These are phyloP conservation scores for Zygogramma bicolorata DNA, from an alignment of 2,888 invertebrate genomes.

Conservation along the genomic window DNA sequence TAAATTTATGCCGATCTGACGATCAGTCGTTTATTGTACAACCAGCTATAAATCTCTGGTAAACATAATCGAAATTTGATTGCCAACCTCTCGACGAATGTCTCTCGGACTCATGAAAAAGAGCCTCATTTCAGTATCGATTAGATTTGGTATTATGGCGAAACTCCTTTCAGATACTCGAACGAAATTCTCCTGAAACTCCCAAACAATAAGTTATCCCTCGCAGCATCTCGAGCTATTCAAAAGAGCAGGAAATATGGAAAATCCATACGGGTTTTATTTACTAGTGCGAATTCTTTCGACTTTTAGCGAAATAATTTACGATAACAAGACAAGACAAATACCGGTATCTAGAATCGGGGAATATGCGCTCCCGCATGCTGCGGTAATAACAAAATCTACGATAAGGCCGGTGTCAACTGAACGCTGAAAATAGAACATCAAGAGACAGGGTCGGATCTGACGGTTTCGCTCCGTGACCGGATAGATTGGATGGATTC, in stretches of 20 bases:
- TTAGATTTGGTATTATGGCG: background rate
- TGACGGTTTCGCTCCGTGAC: background rate
- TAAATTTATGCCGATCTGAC: no score
- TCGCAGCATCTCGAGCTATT: background rate
- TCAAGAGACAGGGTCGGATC: background rate
- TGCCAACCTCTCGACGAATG: background rate
- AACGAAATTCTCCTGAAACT: background rate
- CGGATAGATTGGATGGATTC: background rate
- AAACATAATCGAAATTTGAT: background rate
- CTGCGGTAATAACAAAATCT: constrained; percentile 13
- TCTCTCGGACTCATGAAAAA: background rate
- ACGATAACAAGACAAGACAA: constrained; percentile 22
- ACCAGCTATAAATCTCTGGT: no score
- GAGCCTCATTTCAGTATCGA: background rate
- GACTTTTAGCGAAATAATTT: constrained; percentile 11
- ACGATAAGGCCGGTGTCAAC: constrained; percentile 15
- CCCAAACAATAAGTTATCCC: constrained; percentile 7
- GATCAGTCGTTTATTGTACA: background rate
- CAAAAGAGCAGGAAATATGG: constrained; percentile 13
- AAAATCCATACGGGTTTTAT: constrained; percentile 16
- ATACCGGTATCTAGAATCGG: constrained; percentile 9
- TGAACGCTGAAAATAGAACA: constrained; percentile 5
- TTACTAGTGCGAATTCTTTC: constrained; percentile 12
- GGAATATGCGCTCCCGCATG: background rate
- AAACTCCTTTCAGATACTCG: background rate